Percentiles rank a stretch among this genome's conserved stretches.
Evolutionary conservation across 2,888 invertebrate species (phyloP).

Genomic region (Amiota minor): DNA sequence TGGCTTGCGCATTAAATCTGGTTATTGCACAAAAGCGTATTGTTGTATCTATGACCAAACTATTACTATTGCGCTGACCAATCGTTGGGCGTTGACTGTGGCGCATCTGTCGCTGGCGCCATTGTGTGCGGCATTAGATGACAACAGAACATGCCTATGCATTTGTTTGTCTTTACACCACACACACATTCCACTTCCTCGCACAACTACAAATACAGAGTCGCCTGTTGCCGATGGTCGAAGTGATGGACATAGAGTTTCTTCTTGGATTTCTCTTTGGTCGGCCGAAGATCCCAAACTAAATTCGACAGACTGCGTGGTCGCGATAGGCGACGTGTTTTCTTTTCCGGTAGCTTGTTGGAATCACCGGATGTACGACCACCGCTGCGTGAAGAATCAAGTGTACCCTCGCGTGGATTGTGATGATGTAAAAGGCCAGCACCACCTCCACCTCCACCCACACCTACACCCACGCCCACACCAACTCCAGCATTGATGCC

Average conservation of each 20-base stretch:
- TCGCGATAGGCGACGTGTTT: constrained; percentile 85
- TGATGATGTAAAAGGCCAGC: constrained; percentile 50
- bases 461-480: constrained; percentile 33
- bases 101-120: neutral
- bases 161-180: constrained; percentile 7
- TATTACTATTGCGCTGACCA: too few relatives aligned
- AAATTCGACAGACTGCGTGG: constrained; percentile 90
- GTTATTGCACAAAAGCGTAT: too few relatives aligned
- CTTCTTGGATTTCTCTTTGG: constrained; percentile 74
- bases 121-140: constrained; percentile 9
- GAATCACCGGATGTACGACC: constrained; percentile 90
- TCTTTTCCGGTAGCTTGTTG: constrained; percentile 85
- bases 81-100: neutral
- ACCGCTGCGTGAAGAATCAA: constrained; percentile 91
- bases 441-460: constrained; percentile 27
- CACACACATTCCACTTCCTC: constrained; percentile 20
- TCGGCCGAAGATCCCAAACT: constrained; percentile 82
- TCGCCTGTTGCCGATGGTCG: constrained; percentile 74
- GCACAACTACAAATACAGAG: constrained; percentile 70
- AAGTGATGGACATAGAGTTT: constrained; percentile 74
- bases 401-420: constrained; percentile 81
- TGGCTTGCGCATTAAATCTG: too few relatives aligned
- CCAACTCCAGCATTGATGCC: constrained; percentile 13
- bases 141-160: constrained; percentile 22
- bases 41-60: too few relatives aligned